Base-by-base conservation (phyloP, 2,797 vertebrate genomes). In the Catharus ustulatus region DNA sequence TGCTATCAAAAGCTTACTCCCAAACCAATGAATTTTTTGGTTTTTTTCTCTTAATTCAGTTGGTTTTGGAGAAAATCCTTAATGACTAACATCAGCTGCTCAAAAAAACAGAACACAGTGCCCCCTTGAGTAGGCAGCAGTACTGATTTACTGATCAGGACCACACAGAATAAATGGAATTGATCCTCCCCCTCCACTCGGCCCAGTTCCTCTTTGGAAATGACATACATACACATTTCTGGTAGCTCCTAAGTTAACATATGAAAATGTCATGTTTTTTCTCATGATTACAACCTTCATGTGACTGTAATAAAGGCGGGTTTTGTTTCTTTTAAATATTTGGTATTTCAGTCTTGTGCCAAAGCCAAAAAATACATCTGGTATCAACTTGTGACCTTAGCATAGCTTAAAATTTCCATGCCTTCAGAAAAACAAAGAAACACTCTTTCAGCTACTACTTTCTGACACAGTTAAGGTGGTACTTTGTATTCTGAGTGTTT, bases 381-480 rank as follows among this genome's bases (percentile, higher is more conserved):
- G 83, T 89, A 94, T 79, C 83, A 90, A 91, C 87, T 85, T 83
- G 46, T 72, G 83, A 92, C 90, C 84, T 91, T 73, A 90, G 77
- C 21, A 49, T 17, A 86, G 62, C 62, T 94, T 92, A 69, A 84
- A 89, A 91, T 90, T 75, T 73, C 62, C 68, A 71, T 49, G 69
- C 92, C 74, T 84, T 79, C 80, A 88, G 62, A 91, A 86, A 92
- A 93, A 57, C 52, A 89, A 89, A 91, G 40, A 18, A 91, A 82
- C 15, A 55, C 10, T 84, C 72, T 71, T 91, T 91, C 58, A 89
- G 17, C 34, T 68, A 57, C 76, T 94, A 26, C 30, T 63, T 89
- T 76, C n/a, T 80, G 42, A 90, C 46, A 85, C 30, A 71, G 76
- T 82, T 89, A 89, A 27, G 43, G 32, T 73, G 30, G 40, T 63